These are phyloP conservation scores for Trypoxylus dichotomus DNA, from an alignment of 1,140 invertebrate genomes.

Conservation along the genomic window DNA sequence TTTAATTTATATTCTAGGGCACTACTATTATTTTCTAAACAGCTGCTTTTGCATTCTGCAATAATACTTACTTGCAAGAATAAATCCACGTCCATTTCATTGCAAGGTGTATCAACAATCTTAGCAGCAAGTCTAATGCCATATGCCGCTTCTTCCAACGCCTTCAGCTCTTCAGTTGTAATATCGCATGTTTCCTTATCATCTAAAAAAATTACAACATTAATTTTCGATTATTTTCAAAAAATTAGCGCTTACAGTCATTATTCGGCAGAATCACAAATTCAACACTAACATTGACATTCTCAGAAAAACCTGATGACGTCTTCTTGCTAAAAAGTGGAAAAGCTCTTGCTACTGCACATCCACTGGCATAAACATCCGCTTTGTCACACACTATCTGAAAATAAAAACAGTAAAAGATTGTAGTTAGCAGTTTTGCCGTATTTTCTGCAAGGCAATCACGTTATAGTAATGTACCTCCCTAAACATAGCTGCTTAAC, in stretches of 20 bases:
- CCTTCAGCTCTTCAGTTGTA: slow-evolving; percentile 62
- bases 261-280: slow-evolving; percentile 45
- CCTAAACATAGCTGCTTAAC: too few species aligned
- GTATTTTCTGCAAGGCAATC: too few species aligned
- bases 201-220: neutral
- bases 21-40: too few species aligned
- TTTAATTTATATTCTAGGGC: too few species aligned
- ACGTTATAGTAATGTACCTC: too few species aligned
- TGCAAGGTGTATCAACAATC: slow-evolving; percentile 83
- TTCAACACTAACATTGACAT: slow-evolving; percentile 45
- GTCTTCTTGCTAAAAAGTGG: slow-evolving; percentile 74
- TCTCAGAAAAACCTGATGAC: slow-evolving; percentile 33
- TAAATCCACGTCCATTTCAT: slow-evolving; percentile 77
- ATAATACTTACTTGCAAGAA: slow-evolving; percentile 30
- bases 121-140: slow-evolving; percentile 73
- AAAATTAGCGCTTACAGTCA: neutral
- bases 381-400: slow-evolving; percentile 78
- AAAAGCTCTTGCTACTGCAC: slow-evolving; percentile 78
- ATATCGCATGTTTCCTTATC: slow-evolving; percentile 47
- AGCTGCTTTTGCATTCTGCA: too few species aligned
- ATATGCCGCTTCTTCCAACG: slow-evolving; percentile 63
- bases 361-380: slow-evolving; percentile 76
- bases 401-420: slow-evolving; percentile 13
- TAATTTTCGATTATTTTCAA: too few species aligned
- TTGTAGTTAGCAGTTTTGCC: neutral